phyloP scores from a whole-genome alignment of 2,113 vertebrate genomes.

The Suricata suricatta region DNA sequence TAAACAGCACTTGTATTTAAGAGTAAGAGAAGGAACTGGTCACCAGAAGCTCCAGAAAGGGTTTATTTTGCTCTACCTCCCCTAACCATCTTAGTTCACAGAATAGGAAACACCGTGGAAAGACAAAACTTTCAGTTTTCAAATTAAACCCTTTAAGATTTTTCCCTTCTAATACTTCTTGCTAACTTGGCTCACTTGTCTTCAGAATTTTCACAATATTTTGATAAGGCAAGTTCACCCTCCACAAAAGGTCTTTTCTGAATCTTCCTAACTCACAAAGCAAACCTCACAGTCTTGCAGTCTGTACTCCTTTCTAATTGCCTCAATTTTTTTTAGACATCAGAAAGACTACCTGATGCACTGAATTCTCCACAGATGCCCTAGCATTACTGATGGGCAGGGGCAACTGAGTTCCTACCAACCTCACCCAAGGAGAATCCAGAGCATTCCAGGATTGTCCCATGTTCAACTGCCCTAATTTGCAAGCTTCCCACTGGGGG shows the following conservation, averaged over 20 bases:
- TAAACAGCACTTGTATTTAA: background rate
- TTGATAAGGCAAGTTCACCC: slow-evolving; percentile 18
- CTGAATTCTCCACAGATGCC: background rate
- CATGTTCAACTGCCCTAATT: background rate
- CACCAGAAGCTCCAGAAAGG: background rate
- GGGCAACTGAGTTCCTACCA: background rate
- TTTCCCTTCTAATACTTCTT: background rate
- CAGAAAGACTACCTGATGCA: background rate
- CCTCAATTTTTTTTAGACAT: background rate
- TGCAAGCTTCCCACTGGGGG: background rate
- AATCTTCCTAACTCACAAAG: background rate
- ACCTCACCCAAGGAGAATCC: background rate
- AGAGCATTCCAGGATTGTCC: background rate
- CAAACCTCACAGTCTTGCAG: background rate
- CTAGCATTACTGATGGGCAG: background rate
- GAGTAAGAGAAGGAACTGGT: background rate
- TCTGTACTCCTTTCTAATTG: background rate
- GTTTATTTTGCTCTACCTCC: background rate
- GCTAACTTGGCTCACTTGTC: background rate
- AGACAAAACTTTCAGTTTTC: background rate
- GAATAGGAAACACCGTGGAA: background rate
- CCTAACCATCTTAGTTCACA: background rate
- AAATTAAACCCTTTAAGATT: background rate
- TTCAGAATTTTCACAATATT: slow-evolving; percentile 51
- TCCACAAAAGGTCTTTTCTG: slow-evolving; percentile 38